Evolutionary conservation across 1,140 invertebrate genomes (phyloP).

Genomic region (Pachyrhynchus sulphureomaculatus): DNA sequence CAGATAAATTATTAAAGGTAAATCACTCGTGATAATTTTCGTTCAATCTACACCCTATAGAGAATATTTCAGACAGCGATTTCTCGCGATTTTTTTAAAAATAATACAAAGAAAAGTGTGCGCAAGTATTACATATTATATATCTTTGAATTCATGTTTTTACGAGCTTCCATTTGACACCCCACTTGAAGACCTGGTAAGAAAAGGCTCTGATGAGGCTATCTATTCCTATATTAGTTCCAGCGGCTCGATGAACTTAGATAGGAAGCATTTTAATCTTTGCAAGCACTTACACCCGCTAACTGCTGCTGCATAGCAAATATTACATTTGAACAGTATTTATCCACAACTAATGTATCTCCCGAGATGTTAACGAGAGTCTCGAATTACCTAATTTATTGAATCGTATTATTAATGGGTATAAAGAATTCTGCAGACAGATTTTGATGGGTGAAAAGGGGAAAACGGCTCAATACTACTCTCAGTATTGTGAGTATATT

Average conservation of each 20-base stretch:
- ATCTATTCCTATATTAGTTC: no score
- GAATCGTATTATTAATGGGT: constrained; percentile 15
- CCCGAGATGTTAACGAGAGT: constrained; percentile 10
- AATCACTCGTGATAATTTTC: no score
- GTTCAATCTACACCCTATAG: no score
- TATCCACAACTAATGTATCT: constrained; percentile 31
- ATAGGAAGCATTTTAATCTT: constrained; percentile 51
- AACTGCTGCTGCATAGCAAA: constrained; percentile 37
- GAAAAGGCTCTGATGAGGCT: no score
- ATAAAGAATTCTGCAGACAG: constrained; percentile 22
- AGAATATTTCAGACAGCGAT: no score
- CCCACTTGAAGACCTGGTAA: no score
- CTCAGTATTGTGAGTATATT: constrained; percentile 30
- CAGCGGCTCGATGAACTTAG: constrained; percentile 47
- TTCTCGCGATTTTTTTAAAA: no score
- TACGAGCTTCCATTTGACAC: no score
- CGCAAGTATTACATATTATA: no score
- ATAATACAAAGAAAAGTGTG: no score
- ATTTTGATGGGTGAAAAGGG: constrained; percentile 29
- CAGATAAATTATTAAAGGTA: no score
- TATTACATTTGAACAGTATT: constrained; percentile 39
- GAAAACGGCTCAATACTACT: constrained; percentile 42
- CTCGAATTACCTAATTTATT: constrained; percentile 23
- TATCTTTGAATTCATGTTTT: no score
- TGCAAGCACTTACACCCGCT: constrained; percentile 51